Conservation (phyloP, 2,113 vertebrate species). For the Megaptera novaeangliae region DNA sequence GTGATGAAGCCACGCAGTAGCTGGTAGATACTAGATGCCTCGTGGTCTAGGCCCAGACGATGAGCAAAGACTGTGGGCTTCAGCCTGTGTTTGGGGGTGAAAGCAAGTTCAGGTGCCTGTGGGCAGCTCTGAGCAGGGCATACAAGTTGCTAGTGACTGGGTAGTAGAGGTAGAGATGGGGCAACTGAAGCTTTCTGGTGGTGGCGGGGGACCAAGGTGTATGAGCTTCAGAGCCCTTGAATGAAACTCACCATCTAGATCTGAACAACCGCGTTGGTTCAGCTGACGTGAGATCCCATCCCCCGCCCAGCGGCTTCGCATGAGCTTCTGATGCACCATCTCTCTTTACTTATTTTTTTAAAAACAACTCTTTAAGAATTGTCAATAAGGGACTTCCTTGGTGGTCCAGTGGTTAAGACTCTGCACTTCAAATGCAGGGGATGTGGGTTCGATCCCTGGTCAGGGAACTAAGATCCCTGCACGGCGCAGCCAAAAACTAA, state of each 20-base stretch:
- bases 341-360: background rate
- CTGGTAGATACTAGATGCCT: background rate
- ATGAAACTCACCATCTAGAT: background rate
- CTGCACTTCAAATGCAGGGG: too few relatives aligned
- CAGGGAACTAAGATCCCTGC: too few relatives aligned
- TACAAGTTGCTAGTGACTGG: background rate
- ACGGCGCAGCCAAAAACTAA: too few relatives aligned
- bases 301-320: background rate
- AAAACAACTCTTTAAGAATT: background rate
- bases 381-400: background rate
- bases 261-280: background rate
- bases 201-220: background rate
- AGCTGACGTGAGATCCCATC: background rate
- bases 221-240: background rate
- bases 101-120: background rate
- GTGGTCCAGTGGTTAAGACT: too few relatives aligned
- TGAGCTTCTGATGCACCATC: background rate
- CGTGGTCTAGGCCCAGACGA: background rate
- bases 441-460: too few relatives aligned
- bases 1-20: background rate
- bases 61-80: background rate
- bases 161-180: background rate
- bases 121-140: background rate
- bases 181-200: background rate
- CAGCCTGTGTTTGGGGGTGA: background rate